These are phyloP conservation scores for Chloropsis cyanopogon DNA, from an alignment of 2,113 vertebrate species.

Conservation along the genomic window DNA sequence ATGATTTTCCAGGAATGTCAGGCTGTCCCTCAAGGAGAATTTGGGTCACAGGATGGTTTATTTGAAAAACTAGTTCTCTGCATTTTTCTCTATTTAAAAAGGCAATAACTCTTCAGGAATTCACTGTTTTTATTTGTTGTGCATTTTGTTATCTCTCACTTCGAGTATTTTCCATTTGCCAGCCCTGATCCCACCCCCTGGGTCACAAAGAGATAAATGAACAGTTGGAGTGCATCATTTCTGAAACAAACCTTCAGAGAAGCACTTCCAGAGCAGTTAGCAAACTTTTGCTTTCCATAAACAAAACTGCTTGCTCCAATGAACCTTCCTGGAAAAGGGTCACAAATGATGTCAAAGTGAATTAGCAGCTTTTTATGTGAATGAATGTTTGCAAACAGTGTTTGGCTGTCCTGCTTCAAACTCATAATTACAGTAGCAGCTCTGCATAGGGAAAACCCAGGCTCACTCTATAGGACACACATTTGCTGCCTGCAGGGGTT, in stretches of 20 bases:
- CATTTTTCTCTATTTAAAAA: neutral
- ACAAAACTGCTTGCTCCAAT: constrained; percentile 23
- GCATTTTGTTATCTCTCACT: neutral
- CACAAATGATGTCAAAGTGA: constrained; percentile 54
- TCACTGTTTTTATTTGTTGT: neutral
- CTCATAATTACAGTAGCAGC: constrained; percentile 7
- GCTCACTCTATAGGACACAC: neutral
- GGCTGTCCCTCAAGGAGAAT: neutral
- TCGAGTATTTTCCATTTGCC: neutral
- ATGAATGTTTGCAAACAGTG: constrained; percentile 23
- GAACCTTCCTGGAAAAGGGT: constrained; percentile 49
- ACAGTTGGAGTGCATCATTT: neutral
- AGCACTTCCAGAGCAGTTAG: constrained; percentile 4
- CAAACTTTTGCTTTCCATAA: constrained; percentile 39
- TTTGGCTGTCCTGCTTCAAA: constrained; percentile 10
- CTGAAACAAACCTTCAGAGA: neutral
- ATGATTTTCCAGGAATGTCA: neutral
- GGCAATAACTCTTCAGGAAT: neutral
- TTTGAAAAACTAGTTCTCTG: neutral
- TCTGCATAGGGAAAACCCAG: neutral
- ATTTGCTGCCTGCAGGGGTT: constrained; percentile 34
- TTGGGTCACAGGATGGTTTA: neutral
- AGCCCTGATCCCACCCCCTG: neutral
- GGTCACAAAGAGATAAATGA: neutral
- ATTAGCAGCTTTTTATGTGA: constrained; percentile 30